phyloP scores from a whole-genome alignment of 2,797 vertebrate genomes.

The Chelidonichthys spinosus region DNA sequence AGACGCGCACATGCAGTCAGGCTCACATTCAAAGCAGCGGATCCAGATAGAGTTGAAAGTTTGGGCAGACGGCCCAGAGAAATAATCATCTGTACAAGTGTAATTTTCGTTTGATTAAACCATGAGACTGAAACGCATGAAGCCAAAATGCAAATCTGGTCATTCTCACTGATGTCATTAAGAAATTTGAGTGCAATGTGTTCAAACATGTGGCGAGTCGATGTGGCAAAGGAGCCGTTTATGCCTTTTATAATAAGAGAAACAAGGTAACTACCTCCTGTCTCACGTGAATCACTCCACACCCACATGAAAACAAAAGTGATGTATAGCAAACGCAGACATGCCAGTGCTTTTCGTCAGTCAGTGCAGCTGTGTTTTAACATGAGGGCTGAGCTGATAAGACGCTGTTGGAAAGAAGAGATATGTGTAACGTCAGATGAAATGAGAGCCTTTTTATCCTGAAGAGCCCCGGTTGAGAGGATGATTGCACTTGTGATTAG shows the following conservation, averaged over 20 bases:
- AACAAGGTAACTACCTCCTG: not conserved
- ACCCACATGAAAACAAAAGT: not conserved
- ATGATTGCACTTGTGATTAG: conserved; percentile 34
- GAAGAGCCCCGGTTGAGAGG: conserved; percentile 22
- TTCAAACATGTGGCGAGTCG: not conserved
- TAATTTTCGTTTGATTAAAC: conserved; percentile 22
- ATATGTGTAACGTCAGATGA: conserved; percentile 12
- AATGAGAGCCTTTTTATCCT: conserved; percentile 17
- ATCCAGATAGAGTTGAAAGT: conserved; percentile 31
- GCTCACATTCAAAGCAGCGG: conserved; percentile 20
- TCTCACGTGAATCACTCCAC: conserved; percentile 10
- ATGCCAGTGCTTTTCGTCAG: conserved; percentile 24
- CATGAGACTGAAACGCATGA: not conserved
- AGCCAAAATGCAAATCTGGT: conserved; percentile 13
- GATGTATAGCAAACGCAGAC: not conserved
- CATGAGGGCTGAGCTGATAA: conserved; percentile 44
- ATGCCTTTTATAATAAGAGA: not conserved
- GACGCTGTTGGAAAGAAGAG: not conserved
- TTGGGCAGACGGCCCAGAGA: conserved; percentile 32
- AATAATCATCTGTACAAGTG: conserved; percentile 25
- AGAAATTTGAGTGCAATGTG: not conserved
- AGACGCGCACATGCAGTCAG: not conserved
- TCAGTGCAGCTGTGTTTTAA: conserved; percentile 41
- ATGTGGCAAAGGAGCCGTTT: not conserved
- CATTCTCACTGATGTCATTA: not conserved